Percentiles rank a stretch among this genome's conserved stretches.
phyloP scores from a whole-genome alignment of 2,797 vertebrate species.

The Mallotus villosus region DNA sequence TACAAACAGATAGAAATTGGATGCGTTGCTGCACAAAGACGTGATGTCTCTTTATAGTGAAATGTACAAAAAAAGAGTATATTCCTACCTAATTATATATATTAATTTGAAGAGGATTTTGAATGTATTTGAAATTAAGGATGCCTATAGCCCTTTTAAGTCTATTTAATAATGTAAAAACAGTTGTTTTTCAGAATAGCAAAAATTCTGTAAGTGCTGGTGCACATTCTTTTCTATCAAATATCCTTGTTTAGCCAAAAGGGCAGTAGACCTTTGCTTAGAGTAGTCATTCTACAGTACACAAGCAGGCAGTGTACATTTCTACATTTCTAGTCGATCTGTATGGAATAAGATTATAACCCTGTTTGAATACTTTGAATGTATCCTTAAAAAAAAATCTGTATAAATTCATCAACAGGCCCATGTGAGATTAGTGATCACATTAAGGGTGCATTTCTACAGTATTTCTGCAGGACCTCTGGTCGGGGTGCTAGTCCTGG shows the following conservation, averaged over 20 bases:
- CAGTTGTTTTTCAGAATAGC: slow-evolving; percentile 79
- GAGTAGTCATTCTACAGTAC: not conserved
- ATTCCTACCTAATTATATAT: slow-evolving; percentile 88
- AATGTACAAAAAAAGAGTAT: slow-evolving; percentile 79
- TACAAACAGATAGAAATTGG: slow-evolving; percentile 71
- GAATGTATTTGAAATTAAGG: slow-evolving; percentile 88
- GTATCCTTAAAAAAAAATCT: not conserved
- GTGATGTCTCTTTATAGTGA: slow-evolving; percentile 86
- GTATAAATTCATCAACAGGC: too few species aligned
- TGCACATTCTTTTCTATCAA: slow-evolving; percentile 77
- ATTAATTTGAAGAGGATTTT: slow-evolving; percentile 74
- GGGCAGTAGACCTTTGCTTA: slow-evolving; percentile 70
- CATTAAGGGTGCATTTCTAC: not conserved
- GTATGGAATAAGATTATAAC: not conserved
- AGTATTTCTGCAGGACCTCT: not conserved
- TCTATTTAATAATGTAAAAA: slow-evolving; percentile 67
- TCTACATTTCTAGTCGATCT: not conserved
- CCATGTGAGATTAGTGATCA: not conserved
- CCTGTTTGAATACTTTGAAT: not conserved
- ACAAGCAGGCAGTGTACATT: slow-evolving; percentile 6
- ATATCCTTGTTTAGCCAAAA: slow-evolving; percentile 65
- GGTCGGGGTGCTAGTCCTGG: not conserved
- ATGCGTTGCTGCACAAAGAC: slow-evolving; percentile 80
- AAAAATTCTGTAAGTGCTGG: slow-evolving; percentile 76
- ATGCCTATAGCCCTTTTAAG: slow-evolving; percentile 83